Evolutionary conservation across 2,797 vertebrate species (phyloP), one percentile per base, ranked within the genome.

Genomic region (Chloroceryle amazona): DNA sequence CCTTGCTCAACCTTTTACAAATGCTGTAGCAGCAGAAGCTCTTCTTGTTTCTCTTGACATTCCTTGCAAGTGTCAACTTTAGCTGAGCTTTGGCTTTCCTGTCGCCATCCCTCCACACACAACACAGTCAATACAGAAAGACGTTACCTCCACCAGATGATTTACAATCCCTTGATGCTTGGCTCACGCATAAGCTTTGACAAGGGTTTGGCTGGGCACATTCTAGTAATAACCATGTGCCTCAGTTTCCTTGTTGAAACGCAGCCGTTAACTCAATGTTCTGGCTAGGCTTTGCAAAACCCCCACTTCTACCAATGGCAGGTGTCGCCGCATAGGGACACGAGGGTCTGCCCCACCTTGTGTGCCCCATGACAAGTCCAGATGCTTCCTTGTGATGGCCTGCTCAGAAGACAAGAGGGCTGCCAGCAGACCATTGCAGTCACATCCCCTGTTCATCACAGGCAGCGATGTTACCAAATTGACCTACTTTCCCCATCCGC

Each of bases 401-500:
- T 42, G 3, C n/a, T 29, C 6, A 8, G 73, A 68, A 88, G 57
- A 86, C 18, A 2, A 90, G 88, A 86, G 74, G 71, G 93, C 82
- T 96, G 86, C 67, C 80, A 84, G 76, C 81, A 76, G 68, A 86
- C 95, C 87, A 55, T 41, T 58, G 86, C 61, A 71, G 82, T 96
- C 63, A 21, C 91, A 93, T 96, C 95, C 79, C 90, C 82, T 55
- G 41, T 79, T 97, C 94, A 42, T 97, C 72, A 9, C 95, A 72
- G 25, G 61, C 90, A 94, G 95, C 31, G 6, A 62, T 96, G 96
- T 96, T 97, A 96, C 96, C 49, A 14, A 95, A 97, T 92, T 98
- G 98, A 98, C 98, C 98, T 98, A 98, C 97, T 98, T 98, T 98
- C 83, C 70, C 82, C 90, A 10, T 97, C 95, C 96, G 55, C 97